Base-by-base conservation (phyloP, 2,888 invertebrate species). In the Blomia tropicalis region DNA sequence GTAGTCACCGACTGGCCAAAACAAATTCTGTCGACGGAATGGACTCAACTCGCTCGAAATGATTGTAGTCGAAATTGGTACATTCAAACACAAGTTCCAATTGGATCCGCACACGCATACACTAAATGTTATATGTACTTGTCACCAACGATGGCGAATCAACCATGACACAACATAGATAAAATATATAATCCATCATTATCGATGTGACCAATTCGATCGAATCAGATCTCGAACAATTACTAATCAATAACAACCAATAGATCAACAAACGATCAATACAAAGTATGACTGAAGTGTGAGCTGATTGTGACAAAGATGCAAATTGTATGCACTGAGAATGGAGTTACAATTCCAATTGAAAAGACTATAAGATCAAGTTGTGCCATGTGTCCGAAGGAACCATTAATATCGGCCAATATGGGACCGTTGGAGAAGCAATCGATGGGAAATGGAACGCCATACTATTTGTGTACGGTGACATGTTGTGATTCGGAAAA, bases 401-500 rank as follows among this genome's bases (percentile, higher is more conserved):
- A 47, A 47, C n/a, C 51, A 19, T n/a, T 17, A n/a, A 19, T 27
- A 19, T 11, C 27, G 22, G n/a, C n/a, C 51, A 47, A 27, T 27
- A 11, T n/a, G 27, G 22, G 14, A 11, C 51, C 51, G 14, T 14
- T 27, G 22, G 51, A 47, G 5, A 14, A 14, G 23, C n/a, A 7
- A 11, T 14, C 7, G 7, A 47, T 11, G 23, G n/a, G 5, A 7
- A 47, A 22, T 25, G 51, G 51, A 11, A 43, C 43, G 19, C 62
- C 58, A 22, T 62, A 58, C 17, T 62, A 58, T 31, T 19, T 56
- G 25, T 62, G 62, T 30, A 43, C 62, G 32, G 62, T 62, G 17
- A 62, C 62, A n/a, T 62, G 62, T 51, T 62, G 62, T 58, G 31
- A 43, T 43, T 27, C 43, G 2, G 47, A 27, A 14, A 58, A 58